Evolutionary conservation across 2,113 vertebrate species (phyloP), one percentile per base, ranked within the genome.

Genomic region (Pao palembangensis): DNA sequence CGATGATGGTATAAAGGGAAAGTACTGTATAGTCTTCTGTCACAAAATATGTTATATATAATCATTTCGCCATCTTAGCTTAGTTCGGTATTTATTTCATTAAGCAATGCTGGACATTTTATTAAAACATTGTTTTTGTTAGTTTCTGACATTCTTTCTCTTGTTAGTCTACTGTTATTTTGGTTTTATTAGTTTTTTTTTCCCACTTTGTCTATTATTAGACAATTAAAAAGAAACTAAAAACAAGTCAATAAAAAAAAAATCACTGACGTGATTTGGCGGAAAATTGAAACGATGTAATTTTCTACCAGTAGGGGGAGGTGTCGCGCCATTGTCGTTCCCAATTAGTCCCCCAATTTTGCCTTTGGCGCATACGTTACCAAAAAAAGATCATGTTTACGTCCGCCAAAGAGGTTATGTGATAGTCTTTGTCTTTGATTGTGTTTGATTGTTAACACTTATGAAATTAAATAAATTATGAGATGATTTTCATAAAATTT

Each of bases 241-340:
- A n/a, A 58, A 49, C 21, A 19, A 28, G 43, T 21, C 19, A 69
- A 4, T 21, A 34, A 52, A 6, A 17, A 17, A 7, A 12, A 15
- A 28, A 53, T 7, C n/a, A 31, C 10, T 19, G 47, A 8, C 2
- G 47, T n/a, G 18, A 6, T 3, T 28, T 52, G 15, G 16, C n/a
- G 16, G 6, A 5, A 38, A 42, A 51, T 7, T 46, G 1, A 38
- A 13, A 51, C 52, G 41, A 0, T 51, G 13, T 0, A 3, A 0
- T 18, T 53, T 15, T 17, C 0, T 14, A 54, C 63, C 79, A 63
- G 73, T 74, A 76, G 81, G 64, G 47, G 71, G 59, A 18, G 19
- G 42, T 64, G 71, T 68, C 69, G 63, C 17, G 46, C 10, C 14
- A 61, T 49, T 61, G 4, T 60, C 25, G n/a, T 5, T 12, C 2